Evolutionary conservation across 2,888 invertebrate genomes (phyloP).

Genomic region (Caenorhabditis sp.): DNA sequence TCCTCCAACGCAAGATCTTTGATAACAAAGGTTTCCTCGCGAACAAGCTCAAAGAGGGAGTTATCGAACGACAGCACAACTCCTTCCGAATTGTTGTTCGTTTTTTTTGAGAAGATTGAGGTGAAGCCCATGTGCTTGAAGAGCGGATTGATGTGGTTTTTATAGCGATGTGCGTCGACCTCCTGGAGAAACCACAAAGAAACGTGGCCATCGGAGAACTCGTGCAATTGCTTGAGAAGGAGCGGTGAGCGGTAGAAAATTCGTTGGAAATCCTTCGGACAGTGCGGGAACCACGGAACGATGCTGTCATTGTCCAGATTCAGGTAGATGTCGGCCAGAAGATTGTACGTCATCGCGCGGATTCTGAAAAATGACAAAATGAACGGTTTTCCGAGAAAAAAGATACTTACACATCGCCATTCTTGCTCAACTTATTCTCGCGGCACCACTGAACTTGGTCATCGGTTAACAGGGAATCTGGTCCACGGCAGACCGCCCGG

Average conservation of each 20-base stretch:
- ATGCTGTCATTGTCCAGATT: constrained; percentile 86
- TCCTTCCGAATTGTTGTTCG: too few species aligned
- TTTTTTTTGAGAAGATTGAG: constrained; percentile 26
- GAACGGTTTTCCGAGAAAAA: too few species aligned
- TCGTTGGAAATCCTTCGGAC: constrained; percentile 87
- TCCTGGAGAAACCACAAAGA: constrained; percentile 84
- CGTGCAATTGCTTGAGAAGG: constrained; percentile 87
- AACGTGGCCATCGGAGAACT: constrained; percentile 80
- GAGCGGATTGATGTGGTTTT: constrained; percentile 13
- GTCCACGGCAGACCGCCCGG: too few species aligned
- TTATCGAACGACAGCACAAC: too few species aligned
- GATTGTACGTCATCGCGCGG: constrained; percentile 82
- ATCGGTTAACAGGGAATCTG: too few species aligned
- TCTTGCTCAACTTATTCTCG: too few species aligned
- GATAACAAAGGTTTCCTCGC: too few species aligned
- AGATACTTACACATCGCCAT: too few species aligned
- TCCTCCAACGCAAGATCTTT: too few species aligned
- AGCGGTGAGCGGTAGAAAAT: constrained; percentile 91
- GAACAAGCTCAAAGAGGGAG: too few species aligned
- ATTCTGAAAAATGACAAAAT: constrained; percentile 30
- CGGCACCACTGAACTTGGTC: too few species aligned
- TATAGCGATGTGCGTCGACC: constrained; percentile 84
- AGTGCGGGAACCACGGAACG: constrained; percentile 87
- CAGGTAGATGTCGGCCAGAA: constrained; percentile 92
- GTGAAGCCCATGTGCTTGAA: constrained; percentile 12